phyloP scores from a whole-genome alignment of 2,113 vertebrate genomes.

The Chloebia gouldiae region DNA sequence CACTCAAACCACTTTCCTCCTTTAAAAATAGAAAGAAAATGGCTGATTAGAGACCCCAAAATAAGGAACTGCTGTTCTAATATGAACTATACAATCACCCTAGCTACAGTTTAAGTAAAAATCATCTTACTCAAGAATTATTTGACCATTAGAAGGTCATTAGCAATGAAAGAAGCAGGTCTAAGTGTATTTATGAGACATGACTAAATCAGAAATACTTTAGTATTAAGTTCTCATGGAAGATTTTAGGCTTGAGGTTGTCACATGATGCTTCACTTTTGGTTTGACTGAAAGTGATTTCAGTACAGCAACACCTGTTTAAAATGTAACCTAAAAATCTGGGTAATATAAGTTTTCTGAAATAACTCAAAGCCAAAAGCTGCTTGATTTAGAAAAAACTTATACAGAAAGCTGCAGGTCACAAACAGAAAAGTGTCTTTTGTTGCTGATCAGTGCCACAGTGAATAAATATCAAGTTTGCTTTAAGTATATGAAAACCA shows the following conservation, averaged over 20 bases:
- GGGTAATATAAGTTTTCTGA: not conserved
- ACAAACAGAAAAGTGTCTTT: not conserved
- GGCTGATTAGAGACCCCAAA: not conserved
- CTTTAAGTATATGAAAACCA: not conserved
- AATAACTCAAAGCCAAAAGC: not conserved
- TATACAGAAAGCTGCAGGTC: not conserved
- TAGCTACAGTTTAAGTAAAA: not conserved
- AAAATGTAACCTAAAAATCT: not conserved
- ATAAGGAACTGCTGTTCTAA: not conserved
- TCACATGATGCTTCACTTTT: not conserved
- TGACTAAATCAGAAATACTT: not conserved
- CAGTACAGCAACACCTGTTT: not conserved
- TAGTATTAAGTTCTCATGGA: not conserved
- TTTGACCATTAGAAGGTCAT: not conserved
- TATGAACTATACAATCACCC: not conserved
- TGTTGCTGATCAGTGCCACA: not conserved
- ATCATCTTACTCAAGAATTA: not conserved
- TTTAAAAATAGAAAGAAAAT: not conserved
- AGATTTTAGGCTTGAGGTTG: not conserved
- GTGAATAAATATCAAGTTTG: not conserved
- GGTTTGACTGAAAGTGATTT: not conserved
- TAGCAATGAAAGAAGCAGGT: not conserved
- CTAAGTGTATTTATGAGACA: not conserved
- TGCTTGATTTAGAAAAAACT: not conserved
- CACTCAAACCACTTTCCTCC: not conserved